These are phyloP conservation scores for Scelioninae gen. 2 DNA, from an alignment of 2,888 invertebrate species.

Conservation along the genomic window DNA sequence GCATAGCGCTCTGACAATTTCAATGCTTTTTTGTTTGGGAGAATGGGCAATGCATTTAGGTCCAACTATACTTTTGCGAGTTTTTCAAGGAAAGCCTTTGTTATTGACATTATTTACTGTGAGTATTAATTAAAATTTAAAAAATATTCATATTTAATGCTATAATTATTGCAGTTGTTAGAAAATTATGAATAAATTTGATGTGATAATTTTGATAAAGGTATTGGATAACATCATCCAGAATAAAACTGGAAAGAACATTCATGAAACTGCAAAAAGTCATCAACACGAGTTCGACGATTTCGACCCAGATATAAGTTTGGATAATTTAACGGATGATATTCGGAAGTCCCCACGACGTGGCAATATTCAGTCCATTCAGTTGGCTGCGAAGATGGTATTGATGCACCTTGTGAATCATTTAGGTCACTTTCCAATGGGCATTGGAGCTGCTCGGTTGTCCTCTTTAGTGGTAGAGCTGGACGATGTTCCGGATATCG, in stretches of 20 bases:
- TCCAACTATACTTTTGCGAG: conserved; percentile 79
- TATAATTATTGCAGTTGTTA: too few species aligned
- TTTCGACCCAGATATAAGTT: conserved; percentile 84
- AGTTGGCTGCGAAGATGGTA: conserved; percentile 80
- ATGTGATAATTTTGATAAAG: too few species aligned
- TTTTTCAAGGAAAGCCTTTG: conserved; percentile 77
- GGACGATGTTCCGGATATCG: conserved; percentile 88
- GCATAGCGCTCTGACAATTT: conserved; percentile 81
- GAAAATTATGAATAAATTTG: too few species aligned
- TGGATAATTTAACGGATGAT: conserved; percentile 82
- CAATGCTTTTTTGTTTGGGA: conserved; percentile 90
- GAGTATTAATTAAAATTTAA: too few species aligned
- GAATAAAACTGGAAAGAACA: conserved; percentile 66
- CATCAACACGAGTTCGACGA: conserved; percentile 76
- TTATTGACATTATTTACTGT: conserved; percentile 86
- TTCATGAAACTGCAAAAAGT: conserved; percentile 62
- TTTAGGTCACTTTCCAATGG: conserved; percentile 95
- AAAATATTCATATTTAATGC: too few species aligned
- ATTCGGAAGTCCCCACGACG: conserved; percentile 69
- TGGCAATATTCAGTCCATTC: conserved; percentile 76
- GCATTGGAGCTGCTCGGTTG: conserved; percentile 90
- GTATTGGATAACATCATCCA: conserved; percentile 73
- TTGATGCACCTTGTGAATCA: conserved; percentile 93
- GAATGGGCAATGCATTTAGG: conserved; percentile 95
- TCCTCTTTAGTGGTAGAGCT: conserved; percentile 94